Conservation (phyloP, 1,140 invertebrate species). For the Drosophila lacertosa region DNA sequence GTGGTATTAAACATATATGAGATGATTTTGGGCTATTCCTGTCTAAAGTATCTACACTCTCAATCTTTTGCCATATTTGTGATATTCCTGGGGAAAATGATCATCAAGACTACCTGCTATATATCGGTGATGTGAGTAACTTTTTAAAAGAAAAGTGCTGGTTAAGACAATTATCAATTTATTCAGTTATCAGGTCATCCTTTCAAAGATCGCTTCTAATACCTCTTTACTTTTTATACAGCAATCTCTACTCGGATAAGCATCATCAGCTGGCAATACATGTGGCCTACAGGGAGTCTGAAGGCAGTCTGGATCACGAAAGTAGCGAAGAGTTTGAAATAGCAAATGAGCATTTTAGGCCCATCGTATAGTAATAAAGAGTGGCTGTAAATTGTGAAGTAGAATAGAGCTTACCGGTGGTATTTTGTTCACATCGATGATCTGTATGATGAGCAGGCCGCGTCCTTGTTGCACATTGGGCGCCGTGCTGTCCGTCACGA, state of each 20-base stretch:
- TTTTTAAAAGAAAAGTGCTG: not conserved
- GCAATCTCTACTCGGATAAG: slow-evolving; percentile 64
- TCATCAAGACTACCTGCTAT: slow-evolving; percentile 47
- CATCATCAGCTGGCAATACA: slow-evolving; percentile 48
- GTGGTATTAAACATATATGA: slow-evolving; percentile 62
- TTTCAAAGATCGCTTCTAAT: not conserved
- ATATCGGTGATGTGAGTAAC: slow-evolving; percentile 52
- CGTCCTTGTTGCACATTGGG: slow-evolving; percentile 89
- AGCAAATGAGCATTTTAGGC: slow-evolving; percentile 22
- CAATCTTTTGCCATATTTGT: slow-evolving; percentile 55
- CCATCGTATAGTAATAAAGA: not conserved
- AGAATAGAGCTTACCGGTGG: slow-evolving; percentile 84
- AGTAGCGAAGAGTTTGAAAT: slow-evolving; percentile 53
- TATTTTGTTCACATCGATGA: slow-evolving; percentile 91
- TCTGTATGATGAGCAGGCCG: slow-evolving; percentile 93
- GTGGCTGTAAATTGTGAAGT: not conserved
- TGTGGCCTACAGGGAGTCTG: not conserved
- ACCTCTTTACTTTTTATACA: slow-evolving; percentile 4
- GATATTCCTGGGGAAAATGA: slow-evolving; percentile 57
- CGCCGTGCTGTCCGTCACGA: slow-evolving; percentile 92
- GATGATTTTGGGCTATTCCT: slow-evolving; percentile 56
- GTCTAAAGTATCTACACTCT: slow-evolving; percentile 51
- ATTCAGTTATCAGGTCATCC: not conserved
- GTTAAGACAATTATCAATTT: not conserved
- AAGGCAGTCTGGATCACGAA: slow-evolving; percentile 16